A percentile compares a stretch with the other conserved stretches of the same genome.
Evolutionary conservation across 2,797 vertebrate species (phyloP).

Genomic region (Coreius guichenoti): DNA sequence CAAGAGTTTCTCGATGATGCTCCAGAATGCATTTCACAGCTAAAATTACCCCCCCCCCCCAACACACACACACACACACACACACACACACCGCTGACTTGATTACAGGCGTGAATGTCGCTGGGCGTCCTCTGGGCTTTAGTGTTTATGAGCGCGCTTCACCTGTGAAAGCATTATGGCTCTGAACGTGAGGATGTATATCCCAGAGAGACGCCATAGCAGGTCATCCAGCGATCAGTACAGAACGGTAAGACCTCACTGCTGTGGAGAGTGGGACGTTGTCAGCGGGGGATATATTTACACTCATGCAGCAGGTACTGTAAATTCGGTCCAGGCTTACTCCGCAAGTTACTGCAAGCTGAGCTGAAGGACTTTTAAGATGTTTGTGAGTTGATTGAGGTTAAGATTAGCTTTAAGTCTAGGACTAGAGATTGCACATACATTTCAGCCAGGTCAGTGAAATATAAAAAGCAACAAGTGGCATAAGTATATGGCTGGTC

Average conservation of each 20-base stretch:
- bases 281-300: conserved; percentile 22
- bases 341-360: not conserved
- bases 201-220: conserved; percentile 83
- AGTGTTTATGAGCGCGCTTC: conserved; percentile 19
- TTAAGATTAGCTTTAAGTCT: not conserved
- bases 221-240: conserved; percentile 84
- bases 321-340: not conserved
- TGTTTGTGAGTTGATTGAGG: not conserved
- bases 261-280: not conserved
- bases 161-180: conserved; percentile 74
- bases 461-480: not conserved
- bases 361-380: conserved; percentile 2
- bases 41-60: conserved; percentile 80
- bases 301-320: conserved; percentile 24
- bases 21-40: conserved; percentile 61
- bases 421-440: not conserved
- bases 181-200: conserved; percentile 71
- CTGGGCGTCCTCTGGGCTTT: conserved; percentile 52
- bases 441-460: not conserved
- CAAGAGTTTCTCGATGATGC: conserved; percentile 35
- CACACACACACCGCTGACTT: conserved; percentile 3
- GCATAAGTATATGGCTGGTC: not conserved
- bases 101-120: conserved; percentile 46
- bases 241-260: conserved; percentile 84
- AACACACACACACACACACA: conserved; percentile 41